Evolutionary conservation across 2,888 invertebrate genomes (phyloP).

Genomic region (Hypomecis punctinalis): DNA sequence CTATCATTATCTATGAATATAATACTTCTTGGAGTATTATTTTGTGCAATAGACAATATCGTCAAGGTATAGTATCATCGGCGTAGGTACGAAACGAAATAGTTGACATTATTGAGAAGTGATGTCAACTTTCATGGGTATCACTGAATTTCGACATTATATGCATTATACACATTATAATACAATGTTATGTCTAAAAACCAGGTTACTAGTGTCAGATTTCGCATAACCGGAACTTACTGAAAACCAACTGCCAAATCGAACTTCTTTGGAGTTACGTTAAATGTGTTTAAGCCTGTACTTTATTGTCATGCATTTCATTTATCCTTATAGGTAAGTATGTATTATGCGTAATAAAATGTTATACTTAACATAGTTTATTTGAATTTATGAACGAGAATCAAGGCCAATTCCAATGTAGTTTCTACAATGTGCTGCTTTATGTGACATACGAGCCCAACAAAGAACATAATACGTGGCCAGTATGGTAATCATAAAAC

Average conservation of each 20-base stretch:
- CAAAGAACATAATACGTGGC: slow-evolving; percentile 48
- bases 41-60: no score
- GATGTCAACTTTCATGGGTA: no score
- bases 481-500: slow-evolving; percentile 60
- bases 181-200: no score
- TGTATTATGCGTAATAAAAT: not conserved
- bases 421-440: slow-evolving; percentile 41
- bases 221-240: not conserved
- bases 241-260: not conserved
- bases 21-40: no score
- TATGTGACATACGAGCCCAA: slow-evolving; percentile 50
- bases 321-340: not conserved
- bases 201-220: not conserved
- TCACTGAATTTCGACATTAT: not conserved
- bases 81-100: no score
- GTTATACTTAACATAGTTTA: slow-evolving; percentile 7
- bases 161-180: no score
- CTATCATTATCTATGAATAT: no score
- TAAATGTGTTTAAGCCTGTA: not conserved
- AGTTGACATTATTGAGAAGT: no score
- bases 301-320: no score
- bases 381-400: slow-evolving; percentile 16
- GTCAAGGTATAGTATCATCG: no score
- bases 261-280: not conserved
- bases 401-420: slow-evolving; percentile 35